phyloP scores from a whole-genome alignment of 2,888 invertebrate genomes.

The Aspidiotus destructor region DNA sequence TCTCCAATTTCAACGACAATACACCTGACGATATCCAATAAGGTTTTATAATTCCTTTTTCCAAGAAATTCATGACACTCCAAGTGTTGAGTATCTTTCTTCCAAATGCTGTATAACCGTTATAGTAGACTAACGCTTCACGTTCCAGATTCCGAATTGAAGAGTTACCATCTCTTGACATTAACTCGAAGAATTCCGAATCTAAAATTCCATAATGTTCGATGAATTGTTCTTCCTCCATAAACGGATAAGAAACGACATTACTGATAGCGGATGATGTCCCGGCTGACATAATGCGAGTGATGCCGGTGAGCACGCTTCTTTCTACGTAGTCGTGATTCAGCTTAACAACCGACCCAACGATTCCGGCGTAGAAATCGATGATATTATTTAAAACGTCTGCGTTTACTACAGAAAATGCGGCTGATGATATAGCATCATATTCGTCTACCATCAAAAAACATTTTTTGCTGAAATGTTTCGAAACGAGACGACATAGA shows the following conservation, averaged over 20 bases:
- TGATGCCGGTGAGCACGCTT: slow-evolving; percentile 1
- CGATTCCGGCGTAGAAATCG: neutral
- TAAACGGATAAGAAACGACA: neutral
- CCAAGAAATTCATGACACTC: too few relatives aligned
- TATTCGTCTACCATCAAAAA: too few relatives aligned
- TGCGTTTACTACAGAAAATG: neutral
- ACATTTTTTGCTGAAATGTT: too few relatives aligned
- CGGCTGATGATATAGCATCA: too few relatives aligned
- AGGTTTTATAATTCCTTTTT: too few relatives aligned
- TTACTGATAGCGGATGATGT: neutral
- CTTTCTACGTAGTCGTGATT: neutral
- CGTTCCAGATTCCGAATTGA: too few relatives aligned
- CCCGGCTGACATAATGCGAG: neutral
- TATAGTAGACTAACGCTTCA: too few relatives aligned
- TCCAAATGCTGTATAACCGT: too few relatives aligned
- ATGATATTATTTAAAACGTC: neutral
- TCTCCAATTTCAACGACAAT: too few relatives aligned
- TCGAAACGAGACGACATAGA: neutral
- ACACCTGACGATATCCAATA: too few relatives aligned
- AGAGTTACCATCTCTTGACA: neutral
- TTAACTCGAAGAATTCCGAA: neutral
- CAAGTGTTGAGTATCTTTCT: too few relatives aligned
- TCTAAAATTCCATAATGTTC: neutral
- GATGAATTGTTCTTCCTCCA: neutral
- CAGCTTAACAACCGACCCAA: neutral